Percentiles rank a stretch among this genome's conserved stretches.
Evolutionary conservation across 2,797 vertebrate species (phyloP).

Genomic region (Poecilia picta): DNA sequence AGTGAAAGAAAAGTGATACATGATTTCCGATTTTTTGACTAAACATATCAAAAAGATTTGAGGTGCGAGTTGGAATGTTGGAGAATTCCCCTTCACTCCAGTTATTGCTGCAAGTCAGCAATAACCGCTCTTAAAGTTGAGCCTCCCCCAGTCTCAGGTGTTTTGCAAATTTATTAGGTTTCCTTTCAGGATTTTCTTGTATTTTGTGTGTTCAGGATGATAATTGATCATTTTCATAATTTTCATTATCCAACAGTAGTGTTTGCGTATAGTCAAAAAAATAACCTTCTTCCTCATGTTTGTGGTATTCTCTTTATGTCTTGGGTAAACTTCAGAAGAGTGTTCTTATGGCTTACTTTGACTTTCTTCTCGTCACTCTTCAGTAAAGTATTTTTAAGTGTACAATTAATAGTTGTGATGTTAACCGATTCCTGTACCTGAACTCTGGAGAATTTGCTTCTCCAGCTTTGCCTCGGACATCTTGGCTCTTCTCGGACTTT

Average conservation of each 20-base stretch:
- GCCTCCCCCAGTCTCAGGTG: neutral
- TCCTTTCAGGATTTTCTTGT: neutral
- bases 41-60: neutral
- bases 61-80: neutral
- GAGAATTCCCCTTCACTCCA: neutral
- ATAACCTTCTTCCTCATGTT: neutral
- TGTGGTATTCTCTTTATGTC: neutral
- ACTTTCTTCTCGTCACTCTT: neutral
- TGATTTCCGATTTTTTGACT: neutral
- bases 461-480: neutral
- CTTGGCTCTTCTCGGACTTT: neutral
- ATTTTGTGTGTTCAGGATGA: neutral
- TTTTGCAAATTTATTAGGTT: neutral
- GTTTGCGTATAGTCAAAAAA: neutral
- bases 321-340: neutral
- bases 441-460: neutral
- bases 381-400: neutral
- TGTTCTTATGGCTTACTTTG: neutral
- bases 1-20: neutral
- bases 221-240: neutral
- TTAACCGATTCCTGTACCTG: neutral
- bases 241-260: too few relatives aligned
- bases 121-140: neutral
- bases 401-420: neutral
- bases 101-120: neutral